Evolutionary conservation across 2,113 vertebrate genomes (phyloP).

Genomic region (Camelus bactrianus): DNA sequence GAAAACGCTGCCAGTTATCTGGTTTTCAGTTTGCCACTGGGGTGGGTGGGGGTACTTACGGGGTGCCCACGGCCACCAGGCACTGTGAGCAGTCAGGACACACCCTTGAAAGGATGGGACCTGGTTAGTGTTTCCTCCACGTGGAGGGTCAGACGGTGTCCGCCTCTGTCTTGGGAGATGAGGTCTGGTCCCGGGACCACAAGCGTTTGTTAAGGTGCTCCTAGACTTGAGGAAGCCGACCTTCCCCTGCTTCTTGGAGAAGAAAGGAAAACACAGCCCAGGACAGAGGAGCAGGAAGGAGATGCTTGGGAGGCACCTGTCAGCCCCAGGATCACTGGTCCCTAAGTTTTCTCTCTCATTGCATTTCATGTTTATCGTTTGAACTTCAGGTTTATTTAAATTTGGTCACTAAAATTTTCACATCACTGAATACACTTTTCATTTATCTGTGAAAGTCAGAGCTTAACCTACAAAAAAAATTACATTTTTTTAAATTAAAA

Average conservation of each 20-base stretch:
- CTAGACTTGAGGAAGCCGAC: accelerated
- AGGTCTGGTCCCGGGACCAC: no score
- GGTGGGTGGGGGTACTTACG: background rate
- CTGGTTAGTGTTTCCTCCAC: accelerated
- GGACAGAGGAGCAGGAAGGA: no score
- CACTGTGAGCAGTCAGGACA: accelerated
- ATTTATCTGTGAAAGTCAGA: background rate
- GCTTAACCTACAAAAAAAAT: background rate
- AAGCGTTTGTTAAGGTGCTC: background rate
- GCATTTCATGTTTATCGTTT: background rate
- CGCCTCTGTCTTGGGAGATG: background rate
- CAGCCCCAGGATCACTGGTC: no score
- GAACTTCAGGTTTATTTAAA: background rate
- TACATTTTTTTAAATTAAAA: no score
- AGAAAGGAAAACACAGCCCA: background rate
- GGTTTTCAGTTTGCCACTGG: background rate
- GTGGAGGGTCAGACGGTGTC: background rate
- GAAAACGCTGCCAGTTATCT: background rate
- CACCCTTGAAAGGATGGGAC: accelerated
- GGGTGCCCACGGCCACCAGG: background rate
- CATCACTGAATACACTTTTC: no score
- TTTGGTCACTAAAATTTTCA: background rate
- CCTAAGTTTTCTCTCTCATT: background rate
- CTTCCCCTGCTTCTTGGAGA: background rate
- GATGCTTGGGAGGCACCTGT: accelerated